A percentile compares a stretch with the other conserved stretches of the same genome.
These are phyloP conservation scores for Poeciliopsis turneri DNA, from an alignment of 2,797 vertebrate species.

Conservation along the genomic window DNA sequence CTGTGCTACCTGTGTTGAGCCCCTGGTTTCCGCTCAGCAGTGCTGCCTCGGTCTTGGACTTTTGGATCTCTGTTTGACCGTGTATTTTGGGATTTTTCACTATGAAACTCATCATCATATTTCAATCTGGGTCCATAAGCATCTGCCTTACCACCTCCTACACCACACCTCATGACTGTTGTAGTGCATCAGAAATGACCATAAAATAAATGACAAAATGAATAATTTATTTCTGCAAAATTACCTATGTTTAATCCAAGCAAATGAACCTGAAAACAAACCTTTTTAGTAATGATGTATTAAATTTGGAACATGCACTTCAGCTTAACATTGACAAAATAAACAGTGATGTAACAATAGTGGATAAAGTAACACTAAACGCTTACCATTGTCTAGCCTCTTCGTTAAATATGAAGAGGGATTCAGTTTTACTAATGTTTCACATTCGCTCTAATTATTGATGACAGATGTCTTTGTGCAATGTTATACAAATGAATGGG, in stretches of 20 bases:
- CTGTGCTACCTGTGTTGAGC: no score
- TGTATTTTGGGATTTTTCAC: no score
- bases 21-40: no score
- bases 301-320: neutral
- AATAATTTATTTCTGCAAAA: neutral
- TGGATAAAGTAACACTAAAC: neutral
- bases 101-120: no score
- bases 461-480: neutral
- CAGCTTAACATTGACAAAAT: neutral
- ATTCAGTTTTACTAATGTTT: neutral
- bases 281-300: neutral
- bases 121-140: no score
- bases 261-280: neutral
- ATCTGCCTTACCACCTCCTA: no score
- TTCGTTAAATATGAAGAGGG: neutral
- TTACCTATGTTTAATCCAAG: neutral
- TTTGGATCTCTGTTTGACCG: no score
- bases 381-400: no score
- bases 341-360: neutral
- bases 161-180: no score
- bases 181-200: neutral
- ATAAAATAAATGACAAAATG: neutral
- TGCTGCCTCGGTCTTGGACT: no score
- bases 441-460: neutral
- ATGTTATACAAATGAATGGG: neutral